Evolutionary conservation across 37 sponge, comb jelly and placozoan species (phyloP).

Genomic region (Spongilla lacustris): DNA sequence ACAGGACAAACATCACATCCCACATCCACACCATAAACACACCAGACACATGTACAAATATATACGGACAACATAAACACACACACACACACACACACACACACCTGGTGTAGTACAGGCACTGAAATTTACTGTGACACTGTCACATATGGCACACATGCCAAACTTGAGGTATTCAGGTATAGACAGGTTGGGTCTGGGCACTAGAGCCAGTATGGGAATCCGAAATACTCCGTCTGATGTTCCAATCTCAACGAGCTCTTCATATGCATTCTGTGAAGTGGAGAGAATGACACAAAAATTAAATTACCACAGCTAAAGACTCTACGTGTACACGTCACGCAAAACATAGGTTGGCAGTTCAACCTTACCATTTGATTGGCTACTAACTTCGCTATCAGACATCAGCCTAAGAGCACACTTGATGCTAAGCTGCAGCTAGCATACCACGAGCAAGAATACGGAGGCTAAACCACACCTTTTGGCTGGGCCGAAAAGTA

Average conservation of each 20-base stretch:
- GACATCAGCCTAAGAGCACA: too few species aligned
- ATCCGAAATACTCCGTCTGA: conserved; percentile 41
- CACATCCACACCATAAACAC: conserved; percentile 10
- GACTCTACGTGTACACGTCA: too few species aligned
- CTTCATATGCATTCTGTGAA: conserved; percentile 67
- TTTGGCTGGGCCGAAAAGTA: conserved; percentile 86
- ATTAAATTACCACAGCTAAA: too few species aligned
- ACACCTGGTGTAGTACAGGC: conserved; percentile 73
- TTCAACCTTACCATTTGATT: too few species aligned
- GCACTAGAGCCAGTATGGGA: conserved; percentile 80
- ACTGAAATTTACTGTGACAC: conserved; percentile 45
- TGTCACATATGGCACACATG: conserved; percentile 78
- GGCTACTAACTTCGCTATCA: too few species aligned
- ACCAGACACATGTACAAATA: background rate
- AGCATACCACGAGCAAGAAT: too few species aligned
- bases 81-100: background rate
- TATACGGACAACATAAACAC: background rate
- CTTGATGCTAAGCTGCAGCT: too few species aligned
- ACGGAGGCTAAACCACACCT: conserved; percentile 59
- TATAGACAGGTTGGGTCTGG: conserved; percentile 60
- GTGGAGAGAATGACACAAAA: too few species aligned
- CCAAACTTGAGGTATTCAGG: conserved; percentile 88
- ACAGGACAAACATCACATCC: background rate
- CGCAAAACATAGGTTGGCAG: too few species aligned
- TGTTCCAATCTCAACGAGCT: conserved; percentile 66